Base-by-base conservation (phyloP, 2,113 vertebrate species). In the Labeo rohita region DNA sequence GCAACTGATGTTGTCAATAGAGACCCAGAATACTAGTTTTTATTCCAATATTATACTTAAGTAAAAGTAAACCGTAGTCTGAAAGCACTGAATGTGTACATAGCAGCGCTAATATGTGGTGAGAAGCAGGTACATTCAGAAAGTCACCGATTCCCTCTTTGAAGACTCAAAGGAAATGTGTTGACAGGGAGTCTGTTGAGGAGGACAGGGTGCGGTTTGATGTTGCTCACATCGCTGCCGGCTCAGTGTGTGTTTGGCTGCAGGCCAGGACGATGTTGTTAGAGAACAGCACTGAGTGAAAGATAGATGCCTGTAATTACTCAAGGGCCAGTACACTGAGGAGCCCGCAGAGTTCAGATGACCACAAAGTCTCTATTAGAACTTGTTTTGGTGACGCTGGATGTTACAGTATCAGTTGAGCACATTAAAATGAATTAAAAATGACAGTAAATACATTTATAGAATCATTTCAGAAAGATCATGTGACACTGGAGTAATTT, bases 241-340 rank as follows among this genome's bases (percentile, higher is more conserved):
- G 47, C 65, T 84, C 28, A 65, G 54, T 56, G 65, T 68, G n/a
- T 77, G 74, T 85, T 86, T 92, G 93, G 91, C 90, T 78, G 1
- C 10, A 73, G 56, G 91, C 89, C 91, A 90, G 84, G 49, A 28
- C 86, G 72, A 80, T 91, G 90, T 90, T 89, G 84, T 63, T 85
- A 72, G 80, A 70, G 89, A 88, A 84, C 28, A 85, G 70, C 88
- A 68, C 39, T 68, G 43, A 50, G 80, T 83, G 84, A 88, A 85
- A 88, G 85, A 89, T 85, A 81, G 50, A 78, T 65, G 89, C 86
- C 83, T 91, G 84, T 89, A 90, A 87, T 88, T 91, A 88, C 75
- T 39, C 21, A 88, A 36, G 52, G 76, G 47, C 43, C 65, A 73
- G 68, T 63, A 70, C 21, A 52, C 5, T n/a, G 23, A 81, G 78